Evolutionary conservation across 2,113 vertebrate species (phyloP).

Genomic region (Edolisoma coerulescens): DNA sequence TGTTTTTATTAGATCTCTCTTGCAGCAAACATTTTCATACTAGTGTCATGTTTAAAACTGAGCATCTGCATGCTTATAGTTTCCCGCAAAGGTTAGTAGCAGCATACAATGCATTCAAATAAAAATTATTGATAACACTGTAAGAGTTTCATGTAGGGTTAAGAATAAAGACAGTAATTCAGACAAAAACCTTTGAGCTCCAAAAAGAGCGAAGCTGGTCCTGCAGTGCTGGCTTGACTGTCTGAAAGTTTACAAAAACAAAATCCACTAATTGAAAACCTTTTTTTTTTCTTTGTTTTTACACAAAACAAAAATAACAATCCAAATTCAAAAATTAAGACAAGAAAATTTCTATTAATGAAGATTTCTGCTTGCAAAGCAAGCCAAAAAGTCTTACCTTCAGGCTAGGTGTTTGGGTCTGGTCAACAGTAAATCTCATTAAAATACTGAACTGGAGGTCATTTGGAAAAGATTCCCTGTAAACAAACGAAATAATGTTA

Average conservation of each 20-base stretch:
- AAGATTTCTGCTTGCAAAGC: not conserved
- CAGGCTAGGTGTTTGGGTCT: slow-evolving; percentile 95
- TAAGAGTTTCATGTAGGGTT: slow-evolving; percentile 63
- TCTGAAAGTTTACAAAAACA: slow-evolving; percentile 83
- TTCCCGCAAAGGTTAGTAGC: slow-evolving; percentile 72
- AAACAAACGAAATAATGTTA: not conserved
- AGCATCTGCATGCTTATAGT: slow-evolving; percentile 67
- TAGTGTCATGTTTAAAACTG: slow-evolving; percentile 12
- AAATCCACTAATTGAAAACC: slow-evolving; percentile 72
- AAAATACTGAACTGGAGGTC: slow-evolving; percentile 97
- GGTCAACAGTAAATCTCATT: slow-evolving; percentile 98
- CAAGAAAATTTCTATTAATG: not conserved
- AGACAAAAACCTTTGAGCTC: slow-evolving; percentile 83
- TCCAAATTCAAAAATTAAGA: slow-evolving; percentile 19
- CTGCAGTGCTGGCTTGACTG: slow-evolving; percentile 78
- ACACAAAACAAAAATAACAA: not conserved
- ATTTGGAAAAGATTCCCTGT: slow-evolving; percentile 94
- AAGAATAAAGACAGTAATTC: slow-evolving; percentile 71
- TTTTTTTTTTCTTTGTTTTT: not conserved
- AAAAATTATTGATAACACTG: slow-evolving; percentile 51
- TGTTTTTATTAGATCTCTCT: slow-evolving; percentile 40
- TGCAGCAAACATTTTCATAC: slow-evolving; percentile 23
- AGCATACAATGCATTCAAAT: slow-evolving; percentile 66
- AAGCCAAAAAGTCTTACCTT: slow-evolving; percentile 79
- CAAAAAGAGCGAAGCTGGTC: slow-evolving; percentile 82